Conservation (phyloP, 2,113 vertebrate genomes). For the Tonatia bakeri region DNA sequence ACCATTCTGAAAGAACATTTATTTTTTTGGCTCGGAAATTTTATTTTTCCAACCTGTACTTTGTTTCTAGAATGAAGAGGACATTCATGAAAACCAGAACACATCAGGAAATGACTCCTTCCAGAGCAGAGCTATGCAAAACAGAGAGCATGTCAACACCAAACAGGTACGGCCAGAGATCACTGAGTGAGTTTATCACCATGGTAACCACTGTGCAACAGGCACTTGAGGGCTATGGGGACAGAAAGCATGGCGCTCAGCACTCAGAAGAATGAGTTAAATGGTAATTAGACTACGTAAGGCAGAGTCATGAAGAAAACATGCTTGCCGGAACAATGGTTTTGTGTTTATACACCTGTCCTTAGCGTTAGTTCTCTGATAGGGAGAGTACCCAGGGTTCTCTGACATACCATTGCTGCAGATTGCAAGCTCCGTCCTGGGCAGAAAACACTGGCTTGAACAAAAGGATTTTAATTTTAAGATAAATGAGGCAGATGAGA, state of each 20-base stretch:
- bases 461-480: background rate
- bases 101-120: background rate
- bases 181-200: background rate
- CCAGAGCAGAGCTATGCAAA: constrained; percentile 42
- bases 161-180: constrained; percentile 47
- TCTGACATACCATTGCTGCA: background rate
- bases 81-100: background rate
- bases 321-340: background rate
- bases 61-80: background rate
- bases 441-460: background rate
- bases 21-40: background rate
- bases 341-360: background rate
- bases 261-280: background rate
- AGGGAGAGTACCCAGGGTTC: background rate
- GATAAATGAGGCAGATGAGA: background rate
- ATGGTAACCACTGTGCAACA: background rate
- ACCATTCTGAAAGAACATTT: background rate
- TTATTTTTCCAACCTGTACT: constrained; percentile 44
- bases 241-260: background rate
- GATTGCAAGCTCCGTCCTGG: background rate
- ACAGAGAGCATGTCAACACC: background rate
- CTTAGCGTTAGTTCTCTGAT: background rate
- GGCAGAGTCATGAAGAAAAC: background rate
- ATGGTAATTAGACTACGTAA: background rate
- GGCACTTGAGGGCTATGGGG: background rate